Evolutionary conservation across 2,888 invertebrate species (phyloP), one percentile per base, ranked within the genome.

Genomic region (Melinaea marsaeus): DNA sequence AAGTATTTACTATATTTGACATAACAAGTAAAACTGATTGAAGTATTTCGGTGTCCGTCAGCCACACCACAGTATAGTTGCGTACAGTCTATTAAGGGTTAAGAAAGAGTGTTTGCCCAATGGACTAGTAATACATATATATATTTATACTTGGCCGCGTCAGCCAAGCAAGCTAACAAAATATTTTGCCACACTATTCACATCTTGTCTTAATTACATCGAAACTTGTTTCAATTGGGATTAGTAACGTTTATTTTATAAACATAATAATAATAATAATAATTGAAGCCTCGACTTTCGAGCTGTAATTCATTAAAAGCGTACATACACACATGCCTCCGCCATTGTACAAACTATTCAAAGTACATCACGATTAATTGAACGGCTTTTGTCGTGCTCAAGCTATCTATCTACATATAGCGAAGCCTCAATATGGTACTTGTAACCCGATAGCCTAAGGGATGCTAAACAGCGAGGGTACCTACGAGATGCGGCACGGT

Each of bases 21-120:
- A 37, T 42, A 42, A 9, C 42, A 42, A 1, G 42, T 42, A 37
- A 42, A 3, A 42, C 7, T 9, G 2, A 42, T 42, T 9, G 9
- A 42, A 42, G 9, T 42, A 9, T 42, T 9, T 2, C 1, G 9
- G 11, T 9, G 11, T 42, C 9, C 9, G 61, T 61, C 62, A 62
- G 32, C 9, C 60, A 62, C 64, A 63, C 61, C 51, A 75, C 71
- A 78, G 79, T 83, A 84, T 83, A 81, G 81, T 81, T 78, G 79
- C 81, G 72, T 80, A 78, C 77, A 81, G 84, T 85, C 81, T 80
- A n/a, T 46, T n/a, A 46, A 11, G 73, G 81, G 79, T 77, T 77
- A 78, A 73, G 70, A 72, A 71, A 68, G 75, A 82, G 81, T 83
- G 83, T 85, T 85, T 85, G 78, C 74, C 71, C 75, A 77, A 74